Percentiles rank a stretch among this genome's conserved stretches.
These are phyloP conservation scores for Xestia c-nigrum DNA, from an alignment of 2,888 invertebrate species.

Conservation along the genomic window DNA sequence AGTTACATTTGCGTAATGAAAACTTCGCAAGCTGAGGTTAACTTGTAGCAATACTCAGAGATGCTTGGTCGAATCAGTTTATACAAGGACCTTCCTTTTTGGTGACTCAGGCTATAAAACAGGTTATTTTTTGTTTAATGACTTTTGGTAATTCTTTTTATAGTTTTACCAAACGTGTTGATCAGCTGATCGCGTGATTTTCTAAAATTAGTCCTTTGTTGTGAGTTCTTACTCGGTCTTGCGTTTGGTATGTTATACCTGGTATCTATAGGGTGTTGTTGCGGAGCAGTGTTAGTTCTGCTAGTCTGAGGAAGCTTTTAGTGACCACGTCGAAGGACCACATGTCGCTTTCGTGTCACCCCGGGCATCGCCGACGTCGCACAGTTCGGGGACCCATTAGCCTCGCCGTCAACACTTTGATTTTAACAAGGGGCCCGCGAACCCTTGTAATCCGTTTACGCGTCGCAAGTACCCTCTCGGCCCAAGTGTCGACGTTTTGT, in stretches of 20 bases:
- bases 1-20: conserved; percentile 7
- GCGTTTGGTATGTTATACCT: neutral
- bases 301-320: conserved; percentile 4
- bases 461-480: conserved; percentile 77
- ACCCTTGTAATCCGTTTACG: conserved; percentile 87
- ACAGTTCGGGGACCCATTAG: conserved; percentile 78
- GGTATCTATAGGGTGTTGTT: neutral
- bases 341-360: conserved; percentile 21
- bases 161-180: neutral
- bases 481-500: conserved; percentile 78
- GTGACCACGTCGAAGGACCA: conserved; percentile 11
- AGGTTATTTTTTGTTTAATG: too few species aligned
- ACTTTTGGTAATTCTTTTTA: too few species aligned
- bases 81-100: neutral
- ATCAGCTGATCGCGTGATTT: neutral
- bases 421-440: conserved; percentile 81
- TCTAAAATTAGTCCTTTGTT: neutral
- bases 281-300: conserved; percentile 1
- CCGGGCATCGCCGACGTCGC: conserved; percentile 8
- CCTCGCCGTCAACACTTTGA: conserved; percentile 84
- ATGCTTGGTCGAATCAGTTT: neutral
- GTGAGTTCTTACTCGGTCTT: neutral
- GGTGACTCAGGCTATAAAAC: too few species aligned
- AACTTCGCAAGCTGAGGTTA: conserved; percentile 10
- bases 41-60: conserved; percentile 3